These are phyloP conservation scores for Pelagia noctiluca DNA, from an alignment of 30 jellyfish, hydroid and myxozoan genomes.

Conservation along the genomic window DNA sequence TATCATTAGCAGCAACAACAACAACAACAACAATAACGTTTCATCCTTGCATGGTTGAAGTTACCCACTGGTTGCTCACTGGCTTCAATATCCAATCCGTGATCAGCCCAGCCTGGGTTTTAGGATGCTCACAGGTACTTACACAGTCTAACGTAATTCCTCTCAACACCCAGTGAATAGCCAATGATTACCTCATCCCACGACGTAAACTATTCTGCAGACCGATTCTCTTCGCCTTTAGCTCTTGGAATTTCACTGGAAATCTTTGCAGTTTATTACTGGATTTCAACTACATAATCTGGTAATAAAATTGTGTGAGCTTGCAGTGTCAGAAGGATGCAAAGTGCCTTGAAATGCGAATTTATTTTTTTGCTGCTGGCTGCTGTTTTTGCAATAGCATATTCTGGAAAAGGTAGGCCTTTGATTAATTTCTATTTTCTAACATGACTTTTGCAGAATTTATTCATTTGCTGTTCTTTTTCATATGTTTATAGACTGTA, in stretches of 20 bases:
- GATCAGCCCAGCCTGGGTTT: not conserved
- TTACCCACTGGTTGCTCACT: too few relatives aligned
- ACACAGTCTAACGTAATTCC: not conserved
- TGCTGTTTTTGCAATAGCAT: not conserved
- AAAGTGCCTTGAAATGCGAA: not conserved
- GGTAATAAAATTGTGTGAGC: too few relatives aligned
- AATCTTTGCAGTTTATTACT: too few relatives aligned
- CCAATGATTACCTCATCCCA: conserved; percentile 60
- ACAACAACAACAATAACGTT: too few relatives aligned
- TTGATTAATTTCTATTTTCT: too few relatives aligned
- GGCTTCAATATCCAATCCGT: not conserved
- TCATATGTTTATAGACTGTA: too few relatives aligned
- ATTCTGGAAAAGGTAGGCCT: conserved; percentile 23
- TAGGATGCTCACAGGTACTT: conserved; percentile 48
- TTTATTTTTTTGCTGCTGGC: not conserved
- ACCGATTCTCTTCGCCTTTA: not conserved
- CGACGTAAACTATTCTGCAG: conserved; percentile 34
- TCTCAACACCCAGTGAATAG: conserved; percentile 29
- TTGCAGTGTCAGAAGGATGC: not conserved
- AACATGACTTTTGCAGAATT: too few relatives aligned
- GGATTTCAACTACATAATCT: too few relatives aligned
- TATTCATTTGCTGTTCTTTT: too few relatives aligned
- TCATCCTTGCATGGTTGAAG: too few relatives aligned
- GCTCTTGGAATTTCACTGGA: too few relatives aligned
- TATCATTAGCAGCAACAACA: too few relatives aligned